These are phyloP conservation scores for Acrobasis repandana DNA, from an alignment of 2,888 invertebrate genomes.

Conservation along the genomic window DNA sequence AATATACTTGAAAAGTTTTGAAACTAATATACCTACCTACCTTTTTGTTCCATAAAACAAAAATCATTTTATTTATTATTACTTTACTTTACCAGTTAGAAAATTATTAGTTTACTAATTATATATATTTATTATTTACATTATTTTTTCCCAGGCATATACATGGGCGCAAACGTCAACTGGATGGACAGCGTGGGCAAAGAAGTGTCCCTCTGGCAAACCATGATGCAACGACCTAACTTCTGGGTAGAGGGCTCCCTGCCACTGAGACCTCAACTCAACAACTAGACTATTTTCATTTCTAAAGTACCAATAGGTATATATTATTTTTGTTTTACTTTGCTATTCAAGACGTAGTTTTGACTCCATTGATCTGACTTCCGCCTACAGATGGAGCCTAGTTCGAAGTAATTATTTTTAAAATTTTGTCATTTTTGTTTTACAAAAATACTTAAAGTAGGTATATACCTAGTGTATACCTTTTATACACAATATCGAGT, in stretches of 20 bases:
- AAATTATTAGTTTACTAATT: too few relatives aligned
- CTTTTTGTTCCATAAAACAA: too few relatives aligned
- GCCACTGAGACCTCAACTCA: conserved; percentile 90
- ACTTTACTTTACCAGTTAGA: too few relatives aligned
- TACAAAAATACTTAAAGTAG: neutral
- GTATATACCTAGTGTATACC: neutral
- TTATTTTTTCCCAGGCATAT: conserved; percentile 86
- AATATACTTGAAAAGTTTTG: too few relatives aligned
- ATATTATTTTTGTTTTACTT: neutral
- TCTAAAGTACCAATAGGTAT: neutral
- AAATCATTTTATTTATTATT: too few relatives aligned
- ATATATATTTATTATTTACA: neutral
- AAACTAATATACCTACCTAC: too few relatives aligned
- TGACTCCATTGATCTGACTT: conserved; percentile 1
- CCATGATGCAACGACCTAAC: conserved; percentile 96
- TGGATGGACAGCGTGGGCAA: conserved; percentile 98
- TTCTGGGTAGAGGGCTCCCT: conserved; percentile 98
- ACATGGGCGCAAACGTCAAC: conserved; percentile 92
- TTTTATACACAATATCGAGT: neutral
- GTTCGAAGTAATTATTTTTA: neutral
- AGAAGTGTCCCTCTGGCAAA: conserved; percentile 95
- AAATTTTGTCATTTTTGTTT: too few relatives aligned
- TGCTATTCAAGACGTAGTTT: neutral
- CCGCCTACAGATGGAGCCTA: conserved; percentile 8
- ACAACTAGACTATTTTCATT: conserved; percentile 48